phyloP scores from a whole-genome alignment of 2,888 invertebrate species.

The Rugalucina vietnamica region DNA sequence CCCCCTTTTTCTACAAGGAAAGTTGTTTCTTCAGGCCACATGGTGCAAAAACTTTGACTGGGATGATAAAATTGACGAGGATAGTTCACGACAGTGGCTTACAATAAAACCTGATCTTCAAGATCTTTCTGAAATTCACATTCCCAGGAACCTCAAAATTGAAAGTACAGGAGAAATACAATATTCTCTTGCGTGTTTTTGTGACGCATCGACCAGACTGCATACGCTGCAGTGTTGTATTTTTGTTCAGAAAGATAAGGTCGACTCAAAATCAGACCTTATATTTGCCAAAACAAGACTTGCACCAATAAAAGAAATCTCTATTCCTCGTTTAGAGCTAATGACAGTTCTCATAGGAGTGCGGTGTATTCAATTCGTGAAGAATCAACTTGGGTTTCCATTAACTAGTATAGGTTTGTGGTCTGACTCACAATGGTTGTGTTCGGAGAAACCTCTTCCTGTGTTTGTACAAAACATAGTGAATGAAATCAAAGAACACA shows the following conservation, averaged over 20 bases:
- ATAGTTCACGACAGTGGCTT: background rate
- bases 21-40: constrained; percentile 2
- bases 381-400: background rate
- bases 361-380: constrained; percentile 13
- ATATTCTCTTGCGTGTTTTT: constrained; percentile 16
- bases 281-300: constrained; percentile 43
- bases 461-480: background rate
- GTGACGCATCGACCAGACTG: constrained; percentile 20
- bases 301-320: constrained; percentile 36
- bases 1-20: background rate
- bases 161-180: background rate
- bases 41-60: constrained; percentile 5
- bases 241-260: constrained; percentile 11
- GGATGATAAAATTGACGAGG: background rate
- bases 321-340: constrained; percentile 44
- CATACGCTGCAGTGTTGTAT: constrained; percentile 22
- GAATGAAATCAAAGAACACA: background rate
- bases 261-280: constrained; percentile 2
- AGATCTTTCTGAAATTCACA: background rate
- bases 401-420: background rate
- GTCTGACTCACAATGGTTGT: constrained; percentile 16
- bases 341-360: constrained; percentile 19
- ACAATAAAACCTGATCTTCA: background rate
- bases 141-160: background rate
- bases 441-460: background rate